phyloP scores from a whole-genome alignment of 1,140 invertebrate genomes.

The Nasonia vitripennis region DNA sequence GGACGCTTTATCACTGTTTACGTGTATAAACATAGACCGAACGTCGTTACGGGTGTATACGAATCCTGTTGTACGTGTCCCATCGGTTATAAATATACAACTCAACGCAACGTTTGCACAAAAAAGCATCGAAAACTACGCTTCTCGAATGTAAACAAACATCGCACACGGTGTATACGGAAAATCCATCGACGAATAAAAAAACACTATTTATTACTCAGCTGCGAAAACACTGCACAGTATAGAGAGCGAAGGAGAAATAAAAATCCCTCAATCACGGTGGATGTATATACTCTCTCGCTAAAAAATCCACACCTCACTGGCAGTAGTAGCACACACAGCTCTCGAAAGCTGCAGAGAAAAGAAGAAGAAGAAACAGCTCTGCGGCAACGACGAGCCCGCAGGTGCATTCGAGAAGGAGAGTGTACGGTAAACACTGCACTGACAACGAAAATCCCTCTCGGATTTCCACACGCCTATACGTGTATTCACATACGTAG shows the following conservation, averaged over 20 bases:
- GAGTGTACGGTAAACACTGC: no score
- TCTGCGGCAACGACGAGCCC: slow-evolving; percentile 17
- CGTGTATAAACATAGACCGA: no score
- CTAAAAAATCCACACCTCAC: not conserved
- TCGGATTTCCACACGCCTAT: not conserved
- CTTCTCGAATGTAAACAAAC: no score
- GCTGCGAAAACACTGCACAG: no score
- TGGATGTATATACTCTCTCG: no score
- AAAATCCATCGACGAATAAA: not conserved
- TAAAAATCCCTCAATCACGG: no score
- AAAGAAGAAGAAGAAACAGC: slow-evolving; percentile 16
- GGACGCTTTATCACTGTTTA: not conserved
- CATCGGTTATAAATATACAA: no score
- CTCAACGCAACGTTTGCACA: no score
- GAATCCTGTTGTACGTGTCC: no score
- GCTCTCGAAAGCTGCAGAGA: not conserved
- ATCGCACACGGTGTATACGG: not conserved
- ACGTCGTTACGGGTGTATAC: no score
- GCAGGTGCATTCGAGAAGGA: slow-evolving; percentile 10
- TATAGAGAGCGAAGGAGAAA: no score
- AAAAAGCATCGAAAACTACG: no score
- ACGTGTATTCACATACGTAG: not conserved
- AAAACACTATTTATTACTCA: not conserved
- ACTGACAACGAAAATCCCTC: slow-evolving; percentile 37
- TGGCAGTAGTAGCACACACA: not conserved